Percentiles rank a stretch among this genome's conserved stretches.
Conservation (phyloP, 2,113 vertebrate genomes). For the Hemiscyllium ocellatum region DNA sequence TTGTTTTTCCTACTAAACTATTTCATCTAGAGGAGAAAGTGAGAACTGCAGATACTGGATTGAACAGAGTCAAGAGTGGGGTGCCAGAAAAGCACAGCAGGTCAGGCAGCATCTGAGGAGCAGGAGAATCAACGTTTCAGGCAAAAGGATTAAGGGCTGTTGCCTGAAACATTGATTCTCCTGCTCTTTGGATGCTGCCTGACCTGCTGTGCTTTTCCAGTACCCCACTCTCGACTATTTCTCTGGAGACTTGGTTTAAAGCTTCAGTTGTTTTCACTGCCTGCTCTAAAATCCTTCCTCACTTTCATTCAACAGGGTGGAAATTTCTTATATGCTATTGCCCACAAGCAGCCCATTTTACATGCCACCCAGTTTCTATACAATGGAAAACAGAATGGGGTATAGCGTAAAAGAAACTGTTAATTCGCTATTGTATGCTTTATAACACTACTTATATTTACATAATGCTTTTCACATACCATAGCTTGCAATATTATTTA, state of each 20-base stretch:
- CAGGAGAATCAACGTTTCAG: too few relatives aligned
- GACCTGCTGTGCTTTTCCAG: too few relatives aligned
- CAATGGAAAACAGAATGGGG: neutral
- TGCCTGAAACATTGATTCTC: too few relatives aligned
- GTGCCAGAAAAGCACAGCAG: too few relatives aligned
- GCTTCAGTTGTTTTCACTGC: neutral
- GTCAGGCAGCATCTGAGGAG: too few relatives aligned
- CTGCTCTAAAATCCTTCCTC: neutral
- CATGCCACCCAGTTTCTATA: neutral
- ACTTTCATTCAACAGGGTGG: neutral
- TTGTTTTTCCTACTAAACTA: neutral
- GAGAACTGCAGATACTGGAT: too few relatives aligned
- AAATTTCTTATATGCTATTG: neutral
- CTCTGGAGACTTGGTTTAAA: neutral
- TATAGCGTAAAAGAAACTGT: neutral
- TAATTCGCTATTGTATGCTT: neutral
- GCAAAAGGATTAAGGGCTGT: too few relatives aligned
- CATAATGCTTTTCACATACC: neutral
- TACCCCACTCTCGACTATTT: too few relatives aligned
- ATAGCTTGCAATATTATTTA: too few relatives aligned
- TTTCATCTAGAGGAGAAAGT: neutral
- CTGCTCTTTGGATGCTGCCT: too few relatives aligned
- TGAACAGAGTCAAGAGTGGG: too few relatives aligned
- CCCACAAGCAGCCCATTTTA: neutral
- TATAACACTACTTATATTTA: neutral